Evolutionary conservation across 1,140 invertebrate genomes (phyloP).

Genomic region (Hyles vespertilio): DNA sequence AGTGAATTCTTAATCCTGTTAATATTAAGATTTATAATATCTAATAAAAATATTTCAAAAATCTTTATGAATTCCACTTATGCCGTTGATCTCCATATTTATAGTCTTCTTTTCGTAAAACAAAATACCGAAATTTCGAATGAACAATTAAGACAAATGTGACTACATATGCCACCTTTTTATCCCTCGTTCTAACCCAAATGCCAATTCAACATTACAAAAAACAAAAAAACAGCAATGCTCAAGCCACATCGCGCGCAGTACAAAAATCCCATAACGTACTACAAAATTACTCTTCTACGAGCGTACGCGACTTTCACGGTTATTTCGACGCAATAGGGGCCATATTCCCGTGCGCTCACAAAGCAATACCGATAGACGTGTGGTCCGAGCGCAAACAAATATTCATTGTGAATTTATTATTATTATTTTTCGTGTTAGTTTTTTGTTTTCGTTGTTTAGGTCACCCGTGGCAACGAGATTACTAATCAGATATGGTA

Average conservation of each 20-base stretch:
- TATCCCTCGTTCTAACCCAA: constrained; percentile 15
- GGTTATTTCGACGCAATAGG: constrained; percentile 26
- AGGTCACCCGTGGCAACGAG: too few species aligned
- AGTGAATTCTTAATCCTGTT: too few species aligned
- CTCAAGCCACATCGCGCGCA: constrained; percentile 37
- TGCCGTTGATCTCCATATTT: too few species aligned
- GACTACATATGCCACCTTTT: constrained; percentile 35
- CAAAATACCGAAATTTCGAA: constrained; percentile 1
- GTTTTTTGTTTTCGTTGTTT: background rate
- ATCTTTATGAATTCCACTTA: too few species aligned
- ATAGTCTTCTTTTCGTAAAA: too few species aligned
- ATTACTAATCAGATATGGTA: too few species aligned
- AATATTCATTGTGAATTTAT: constrained; percentile 15
- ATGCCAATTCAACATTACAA: too few species aligned
- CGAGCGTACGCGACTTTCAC: constrained; percentile 28
- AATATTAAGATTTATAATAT: too few species aligned
- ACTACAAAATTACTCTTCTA: constrained; percentile 55
- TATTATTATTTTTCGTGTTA: constrained; percentile 11
- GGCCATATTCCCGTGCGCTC: constrained; percentile 8
- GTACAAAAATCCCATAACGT: constrained; percentile 55
- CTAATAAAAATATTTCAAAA: too few species aligned
- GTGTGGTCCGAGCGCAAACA: constrained; percentile 38
- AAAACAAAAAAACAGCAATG: constrained; percentile 18
- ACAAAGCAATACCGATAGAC: constrained; percentile 27
- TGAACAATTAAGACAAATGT: background rate